Evolutionary conservation across 2,113 vertebrate genomes (phyloP).

Genomic region (Zootoca vivipara): DNA sequence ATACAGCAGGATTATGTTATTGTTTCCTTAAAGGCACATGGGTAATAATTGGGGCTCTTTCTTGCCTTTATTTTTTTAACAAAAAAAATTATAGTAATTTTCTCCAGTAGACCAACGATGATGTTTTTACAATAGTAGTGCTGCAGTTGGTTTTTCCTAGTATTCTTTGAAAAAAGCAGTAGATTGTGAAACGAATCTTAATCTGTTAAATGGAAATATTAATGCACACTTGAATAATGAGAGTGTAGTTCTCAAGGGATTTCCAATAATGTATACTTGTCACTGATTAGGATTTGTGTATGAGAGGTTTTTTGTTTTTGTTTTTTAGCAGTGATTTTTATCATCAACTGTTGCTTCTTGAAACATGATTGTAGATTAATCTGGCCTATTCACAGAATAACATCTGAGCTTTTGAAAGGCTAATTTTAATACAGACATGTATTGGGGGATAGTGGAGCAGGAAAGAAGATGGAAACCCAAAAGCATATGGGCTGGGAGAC

Average conservation of each 20-base stretch:
- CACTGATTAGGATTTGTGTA: not conserved
- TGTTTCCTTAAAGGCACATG: not conserved
- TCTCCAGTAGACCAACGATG: not conserved
- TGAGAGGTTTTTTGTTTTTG: not conserved
- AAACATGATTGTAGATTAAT: not conserved
- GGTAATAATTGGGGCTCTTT: not conserved
- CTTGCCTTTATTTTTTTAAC: not conserved
- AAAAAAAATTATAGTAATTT: not conserved
- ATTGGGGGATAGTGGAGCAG: not conserved
- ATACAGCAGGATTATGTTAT: not conserved
- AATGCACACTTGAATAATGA: not conserved
- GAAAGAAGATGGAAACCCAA: not conserved
- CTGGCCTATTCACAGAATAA: not conserved
- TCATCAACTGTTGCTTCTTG: not conserved
- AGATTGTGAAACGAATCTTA: not conserved
- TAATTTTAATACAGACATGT: not conserved
- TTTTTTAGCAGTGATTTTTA: not conserved
- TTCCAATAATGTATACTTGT: not conserved
- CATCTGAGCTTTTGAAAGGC: not conserved
- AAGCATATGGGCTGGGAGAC: not conserved
- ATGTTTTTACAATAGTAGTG: not conserved
- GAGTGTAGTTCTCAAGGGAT: not conserved
- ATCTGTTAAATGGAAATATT: not conserved
- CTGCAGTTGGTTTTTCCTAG: not conserved
- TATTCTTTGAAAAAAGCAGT: not conserved